Evolutionary conservation across 2,113 vertebrate genomes (phyloP), one percentile per base, ranked within the genome.

Genomic region (Ascaphus truei): DNA sequence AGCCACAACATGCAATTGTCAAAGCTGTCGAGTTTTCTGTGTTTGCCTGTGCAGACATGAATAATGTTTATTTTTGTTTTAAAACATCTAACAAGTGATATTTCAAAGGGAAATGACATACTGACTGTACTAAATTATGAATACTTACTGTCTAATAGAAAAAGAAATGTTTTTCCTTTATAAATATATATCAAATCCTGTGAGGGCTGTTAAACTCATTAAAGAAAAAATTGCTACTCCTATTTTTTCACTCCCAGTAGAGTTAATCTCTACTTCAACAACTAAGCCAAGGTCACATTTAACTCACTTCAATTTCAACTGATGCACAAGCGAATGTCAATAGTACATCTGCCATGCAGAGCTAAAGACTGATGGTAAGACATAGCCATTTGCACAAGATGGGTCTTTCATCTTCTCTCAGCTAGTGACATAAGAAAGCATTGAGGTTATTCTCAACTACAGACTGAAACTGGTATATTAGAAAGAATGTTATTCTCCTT

Each of bases 231-330:
- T 87, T 89, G 90, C 85, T 91, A 88, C 88, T 83, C 5, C 47
- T 26, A 26, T 25, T 80, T 88, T 89, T 86, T 79, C 80, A 68
- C 81, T 88, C 84, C 85, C 88, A 88, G 81, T 86, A 86, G 86
- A 91, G 88, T 90, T 92, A 86, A 91, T 90, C 91, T 91, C 89
- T 91, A 90, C 90, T 90, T 89, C 87, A 91, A 86, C 88, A 91
- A 88, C 88, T 90, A 90, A 91, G 86, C 84, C 90, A 92, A 92
- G 91, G 91, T 92, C 90, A 91, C 88, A 90, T 88, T 90, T 90
- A 90, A 90, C 88, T 91, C 86, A 88, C 87, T 92, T 89, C 88
- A 88, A 90, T 92, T 91, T 88, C 89, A 91, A 87, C 87, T 89
- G 87, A 89, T 88, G 88, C 88, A 88, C 87, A 89, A 89, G 87